Evolutionary conservation across 2,888 invertebrate species (phyloP), one percentile per base, ranked within the genome.

Genomic region (Archaeoteleia sp.): DNA sequence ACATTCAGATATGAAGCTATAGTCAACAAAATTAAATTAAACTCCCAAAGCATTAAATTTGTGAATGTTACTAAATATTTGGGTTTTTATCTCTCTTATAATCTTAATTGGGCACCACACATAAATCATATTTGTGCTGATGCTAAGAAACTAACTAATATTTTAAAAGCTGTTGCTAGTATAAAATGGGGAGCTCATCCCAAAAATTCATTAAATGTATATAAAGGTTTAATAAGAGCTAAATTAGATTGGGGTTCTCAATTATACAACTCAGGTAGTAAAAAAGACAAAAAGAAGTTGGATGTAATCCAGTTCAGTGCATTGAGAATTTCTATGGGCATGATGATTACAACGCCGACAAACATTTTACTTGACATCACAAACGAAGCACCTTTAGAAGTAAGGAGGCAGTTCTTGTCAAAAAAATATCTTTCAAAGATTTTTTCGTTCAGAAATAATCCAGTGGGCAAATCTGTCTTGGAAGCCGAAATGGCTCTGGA

Each of bases 381-480:
- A 2, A 1, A n/a, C 2, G 17, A 37, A 37, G 1, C n/a, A 2
- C 17, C 37, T 1, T 10, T 37, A 1, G 17, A 37, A 17, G 9
- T 1, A 15, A 4, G 37, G 17, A 14, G 37, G 17, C 8, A 15
- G 2, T 37, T 8, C 8, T 17, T 37, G 8, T 7, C 34, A 1
- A 37, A 37, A n/a, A 15, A 37, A 37, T 37, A 37, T 37, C 5
- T 35, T n/a, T n/a, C n/a, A n/a, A n/a, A n/a, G n/a, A n/a, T n/a
- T n/a, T n/a, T n/a, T n/a, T n/a, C n/a, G n/a, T n/a, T n/a, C n/a
- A n/a, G n/a, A n/a, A n/a, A n/a, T n/a, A n/a, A n/a, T n/a, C n/a
- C n/a, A n/a, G n/a, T n/a, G n/a, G n/a, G n/a, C n/a, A n/a, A n/a
- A n/a, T n/a, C n/a, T n/a, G n/a, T n/a, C n/a, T n/a, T n/a, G n/a